Percentiles rank a stretch among this genome's conserved stretches.
Conservation (phyloP, 2,113 vertebrate genomes). For the Phycodurus eques region DNA sequence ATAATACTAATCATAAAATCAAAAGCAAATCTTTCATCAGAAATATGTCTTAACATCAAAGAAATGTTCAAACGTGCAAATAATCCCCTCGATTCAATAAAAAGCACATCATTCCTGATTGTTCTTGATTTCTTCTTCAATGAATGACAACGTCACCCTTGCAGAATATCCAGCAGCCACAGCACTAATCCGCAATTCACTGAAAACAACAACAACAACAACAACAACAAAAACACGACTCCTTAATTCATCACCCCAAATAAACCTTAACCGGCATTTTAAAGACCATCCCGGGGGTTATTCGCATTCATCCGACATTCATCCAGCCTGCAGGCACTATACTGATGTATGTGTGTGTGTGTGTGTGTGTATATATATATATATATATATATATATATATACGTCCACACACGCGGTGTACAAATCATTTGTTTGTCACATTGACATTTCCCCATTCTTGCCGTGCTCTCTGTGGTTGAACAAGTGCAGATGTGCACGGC, state of each 20-base stretch:
- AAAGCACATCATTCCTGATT: neutral
- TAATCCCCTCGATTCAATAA: neutral
- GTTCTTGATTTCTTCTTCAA: neutral
- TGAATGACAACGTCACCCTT: neutral
- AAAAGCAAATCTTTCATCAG: neutral
- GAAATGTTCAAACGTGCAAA: neutral
- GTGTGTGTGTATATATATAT: no score
- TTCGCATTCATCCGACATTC: neutral
- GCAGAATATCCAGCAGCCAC: neutral
- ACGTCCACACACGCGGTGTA: neutral
- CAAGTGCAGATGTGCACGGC: constrained; percentile 65
- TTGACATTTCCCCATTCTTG: constrained; percentile 39
- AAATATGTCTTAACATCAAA: neutral
- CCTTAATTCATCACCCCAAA: neutral
- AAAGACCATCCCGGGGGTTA: no score
- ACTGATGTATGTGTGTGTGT: no score
- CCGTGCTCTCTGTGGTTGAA: constrained; percentile 53
- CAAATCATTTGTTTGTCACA: constrained; percentile 32
- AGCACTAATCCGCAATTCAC: neutral
- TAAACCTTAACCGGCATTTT: neutral
- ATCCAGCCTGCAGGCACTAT: constrained; percentile 1
- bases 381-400: no score
- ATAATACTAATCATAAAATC: neutral
- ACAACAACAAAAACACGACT: neutral
- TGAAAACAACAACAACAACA: no score